Evolutionary conservation across 2,888 invertebrate genomes (phyloP), one percentile per base, ranked within the genome.

Genomic region (Agrypnus murinus): DNA sequence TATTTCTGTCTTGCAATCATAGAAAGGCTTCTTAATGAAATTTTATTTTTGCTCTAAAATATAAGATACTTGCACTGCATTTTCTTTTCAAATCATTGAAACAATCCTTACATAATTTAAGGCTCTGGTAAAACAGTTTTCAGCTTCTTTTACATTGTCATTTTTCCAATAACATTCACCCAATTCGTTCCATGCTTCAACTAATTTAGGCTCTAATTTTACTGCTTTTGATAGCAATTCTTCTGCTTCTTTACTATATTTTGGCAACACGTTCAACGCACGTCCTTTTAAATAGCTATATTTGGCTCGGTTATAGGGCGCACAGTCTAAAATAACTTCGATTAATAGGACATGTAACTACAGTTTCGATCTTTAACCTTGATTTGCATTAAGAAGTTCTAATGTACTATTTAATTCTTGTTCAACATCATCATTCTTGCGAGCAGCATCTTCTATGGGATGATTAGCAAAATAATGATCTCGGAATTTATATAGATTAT

Each of bases 111-210:
- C 93, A 85, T 92, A 90, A 81, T 90, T 89, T 69, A 93, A 84
- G 68, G 93, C 95, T 57, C 93, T 92, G 78, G 91, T 89, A 84
- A 96, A 96, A 84, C 95, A 95, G 78, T 92, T 93, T 80, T 91
- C 92, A 0, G 96, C 95, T 79, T 93, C 93, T 74, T 90, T 88
- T 5, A 94, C 86, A 81, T 96, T 93, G 81, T 92, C 90, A 80
- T 93, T 93, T 85, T 96, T 96, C 92, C 95, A 95, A 82, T 94
- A 95, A 81, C 93, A 93, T 84, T 95, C 95, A 0, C 96, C 96
- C 0, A 97, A 87, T 82, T 95, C 93, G 81, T 95, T 95, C 96
- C 96, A 96, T 0, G 95, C 95, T 63, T 92, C 92, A 0, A 93
- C 90, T 64, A 93, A 85, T 77, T 91, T 92, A 0, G 95, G 95